Base-by-base conservation (phyloP, 2,888 invertebrate species). In the Norana najaformis region DNA sequence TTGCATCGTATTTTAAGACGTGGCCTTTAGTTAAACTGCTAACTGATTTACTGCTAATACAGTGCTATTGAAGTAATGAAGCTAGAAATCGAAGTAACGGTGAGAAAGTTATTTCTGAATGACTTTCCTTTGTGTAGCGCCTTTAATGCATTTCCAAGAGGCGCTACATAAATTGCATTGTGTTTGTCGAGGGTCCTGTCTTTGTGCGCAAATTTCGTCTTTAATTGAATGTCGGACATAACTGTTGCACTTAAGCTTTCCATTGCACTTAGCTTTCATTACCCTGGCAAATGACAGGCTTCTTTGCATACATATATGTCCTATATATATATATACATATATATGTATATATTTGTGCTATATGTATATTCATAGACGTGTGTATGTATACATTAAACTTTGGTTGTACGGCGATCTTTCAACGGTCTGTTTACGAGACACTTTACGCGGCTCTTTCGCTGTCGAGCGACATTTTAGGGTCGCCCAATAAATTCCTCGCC, bases 361-460 rank as follows among this genome's bases (percentile, higher is more conserved):
- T 47, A 18, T 16, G 20, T 47, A 47, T 20, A 47, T 20, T 18
- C 14, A 47, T 47, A 47, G 14, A 47, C 18, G 3, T 41, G 41
- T 41, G 18, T 41, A 41, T 41, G 41, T 41, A 41, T 11, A 13
- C 41, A 41, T 11, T 13, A 30, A 8, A 8, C 69, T 1, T n/a
- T 69, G 30, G 69, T 69, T n/a, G 69, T n/a, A n/a, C 8, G 30
- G 30, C 11, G 69, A 69, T 69, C 69, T 69, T 69, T 69, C 30
- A n/a, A 69, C 13, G n/a, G 69, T n/a, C 69, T 69, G n/a, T n/a
- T 69, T 69, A n/a, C 69, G 69, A 53, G 30, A 69, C 69, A 8
- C 69, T n/a, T 69, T 69, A 69, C 69, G 69, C 69, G 13, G 69
- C 69, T 69, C 69, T 69, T 69, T 69, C 69, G 69, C 69, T 69